Percentiles rank a stretch among this genome's conserved stretches.
These are phyloP conservation scores for Lepus americanus DNA, from an alignment of 2,113 vertebrate genomes.

Conservation along the genomic window DNA sequence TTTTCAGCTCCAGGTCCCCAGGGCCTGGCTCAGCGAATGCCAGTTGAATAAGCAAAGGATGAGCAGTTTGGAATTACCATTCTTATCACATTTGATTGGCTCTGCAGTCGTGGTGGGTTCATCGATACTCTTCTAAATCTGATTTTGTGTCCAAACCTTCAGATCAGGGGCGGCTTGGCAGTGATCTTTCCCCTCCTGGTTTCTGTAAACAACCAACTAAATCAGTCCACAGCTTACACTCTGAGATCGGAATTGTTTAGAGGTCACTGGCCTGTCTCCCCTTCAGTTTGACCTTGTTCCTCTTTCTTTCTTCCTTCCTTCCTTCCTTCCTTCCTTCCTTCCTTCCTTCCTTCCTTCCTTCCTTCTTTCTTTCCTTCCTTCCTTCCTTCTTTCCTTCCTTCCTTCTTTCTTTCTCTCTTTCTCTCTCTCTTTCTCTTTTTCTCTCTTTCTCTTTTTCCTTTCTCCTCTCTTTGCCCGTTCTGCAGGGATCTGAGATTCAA, in stretches of 20 bases:
- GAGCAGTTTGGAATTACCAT: not conserved
- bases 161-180: not conserved
- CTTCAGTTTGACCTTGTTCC: not conserved
- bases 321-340: not conserved
- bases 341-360: not conserved
- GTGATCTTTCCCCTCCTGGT: no score
- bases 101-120: not conserved
- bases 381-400: not conserved
- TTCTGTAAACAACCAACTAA: not conserved
- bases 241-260: not conserved
- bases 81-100: not conserved
- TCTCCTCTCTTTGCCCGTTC: not conserved
- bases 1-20: not conserved
- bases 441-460: not conserved
- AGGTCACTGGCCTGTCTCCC: not conserved
- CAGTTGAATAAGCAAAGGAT: not conserved
- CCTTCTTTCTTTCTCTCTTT: not conserved
- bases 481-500: not conserved
- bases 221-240: not conserved
- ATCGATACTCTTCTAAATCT: not conserved
- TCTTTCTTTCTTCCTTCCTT: not conserved
- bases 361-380: not conserved
- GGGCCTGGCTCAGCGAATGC: not conserved
- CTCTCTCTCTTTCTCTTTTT: not conserved
- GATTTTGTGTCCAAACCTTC: not conserved